A percentile compares a stretch with the other conserved stretches of the same genome.
Evolutionary conservation across 2,113 vertebrate species (phyloP).

Genomic region (Poecile atricapillus): DNA sequence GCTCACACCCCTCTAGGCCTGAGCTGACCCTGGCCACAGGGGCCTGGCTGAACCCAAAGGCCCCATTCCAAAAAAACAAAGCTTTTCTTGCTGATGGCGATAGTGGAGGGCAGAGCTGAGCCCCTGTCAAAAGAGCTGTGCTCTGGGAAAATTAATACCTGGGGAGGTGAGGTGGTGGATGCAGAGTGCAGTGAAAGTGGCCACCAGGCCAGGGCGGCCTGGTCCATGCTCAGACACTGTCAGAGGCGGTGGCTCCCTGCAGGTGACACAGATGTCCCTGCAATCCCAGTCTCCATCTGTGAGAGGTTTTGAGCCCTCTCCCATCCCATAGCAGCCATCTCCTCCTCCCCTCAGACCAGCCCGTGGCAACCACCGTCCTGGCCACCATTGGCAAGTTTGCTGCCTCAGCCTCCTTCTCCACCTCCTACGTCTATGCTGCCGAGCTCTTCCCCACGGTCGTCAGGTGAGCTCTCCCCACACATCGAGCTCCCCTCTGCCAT

Average conservation of each 20-base stretch:
- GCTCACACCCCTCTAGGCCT: neutral
- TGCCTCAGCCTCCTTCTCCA: constrained; percentile 66
- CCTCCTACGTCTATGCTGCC: constrained; percentile 77
- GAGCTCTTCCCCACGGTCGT: constrained; percentile 87
- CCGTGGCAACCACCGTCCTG: constrained; percentile 58
- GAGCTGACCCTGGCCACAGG: neutral
- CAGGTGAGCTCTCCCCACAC: constrained; percentile 69
- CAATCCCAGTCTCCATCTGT: fast-evolving
- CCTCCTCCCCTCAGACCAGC: constrained; percentile 60
- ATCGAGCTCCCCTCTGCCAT: fast-evolving
- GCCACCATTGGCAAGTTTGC: constrained; percentile 79
- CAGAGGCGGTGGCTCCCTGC: neutral
- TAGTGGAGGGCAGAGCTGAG: neutral
- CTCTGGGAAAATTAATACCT: neutral
- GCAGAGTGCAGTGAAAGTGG: neutral
- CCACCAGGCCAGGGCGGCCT: neutral
- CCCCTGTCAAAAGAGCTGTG: neutral
- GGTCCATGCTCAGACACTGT: fast-evolving
- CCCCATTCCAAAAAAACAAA: neutral
- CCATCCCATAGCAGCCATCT: fast-evolving
- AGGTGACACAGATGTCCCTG: fast-evolving
- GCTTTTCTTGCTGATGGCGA: fast-evolving
- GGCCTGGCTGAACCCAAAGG: neutral
- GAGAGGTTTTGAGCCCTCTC: neutral
- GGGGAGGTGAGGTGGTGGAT: neutral